Base-by-base conservation (phyloP, 1,140 invertebrate genomes). In the Aradophagus sp. region DNA sequence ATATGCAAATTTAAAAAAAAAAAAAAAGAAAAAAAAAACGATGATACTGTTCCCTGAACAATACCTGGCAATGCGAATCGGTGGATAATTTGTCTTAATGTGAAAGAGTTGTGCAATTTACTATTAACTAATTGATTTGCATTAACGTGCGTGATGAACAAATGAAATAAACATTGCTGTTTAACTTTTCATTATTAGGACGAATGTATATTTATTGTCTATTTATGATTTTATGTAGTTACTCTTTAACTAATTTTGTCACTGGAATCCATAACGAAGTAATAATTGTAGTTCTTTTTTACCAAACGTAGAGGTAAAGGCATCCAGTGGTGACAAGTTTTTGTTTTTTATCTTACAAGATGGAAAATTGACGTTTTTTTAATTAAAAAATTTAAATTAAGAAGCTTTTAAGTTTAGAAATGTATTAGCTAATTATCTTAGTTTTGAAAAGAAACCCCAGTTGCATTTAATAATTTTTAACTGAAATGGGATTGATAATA, bases 191-290 rank as follows among this genome's bases (percentile, higher is more conserved):
- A 13, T 48, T 48, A 66, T 50, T 56, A 50, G 19, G 19, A 16
- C 39, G 59, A 55, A 27, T 66, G 36, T 66, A 56, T 66, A 56
- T 66, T 66, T 66, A 65, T 55, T 65, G 59, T 53, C 55, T 63
- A 65, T 65, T 65, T 65, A 65, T 65, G 42, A 65, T 29, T 55
- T 55, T 55, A 39, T 12, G 13, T 55, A 41, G 48, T 55, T 47
- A 41, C 19, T 48, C 39, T 61, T 65, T 47, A 41, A 55, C 48
- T 65, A 65, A 35, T 47, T 55, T 7, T 48, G 42, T 48, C 41
- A 41, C 5, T 39, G 15, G 41, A 48, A 41, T 50, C 27, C 31
- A 26, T 61, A 50, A 50, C 3, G 19, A 42, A 35, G 2, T 34
- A 45, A 41, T 61, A 61, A 61, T n/a, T 5, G 55, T 61, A 61